Base-by-base conservation (phyloP, 2,888 invertebrate species). In the Pomacea canaliculata region DNA sequence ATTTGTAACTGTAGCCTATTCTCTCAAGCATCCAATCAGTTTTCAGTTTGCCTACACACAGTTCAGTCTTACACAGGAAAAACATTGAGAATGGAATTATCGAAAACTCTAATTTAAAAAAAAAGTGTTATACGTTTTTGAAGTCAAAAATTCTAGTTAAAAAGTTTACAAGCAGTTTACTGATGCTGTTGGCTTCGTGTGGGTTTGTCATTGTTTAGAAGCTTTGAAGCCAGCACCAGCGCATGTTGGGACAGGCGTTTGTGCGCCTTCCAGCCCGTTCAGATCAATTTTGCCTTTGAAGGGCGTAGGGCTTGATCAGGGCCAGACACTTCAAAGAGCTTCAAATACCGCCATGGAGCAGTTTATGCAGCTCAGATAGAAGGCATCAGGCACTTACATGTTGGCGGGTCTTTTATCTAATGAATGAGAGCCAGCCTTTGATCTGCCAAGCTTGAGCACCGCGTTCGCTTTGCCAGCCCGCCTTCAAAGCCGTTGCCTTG, bases 311-410 rank as follows among this genome's bases (percentile, higher is more conserved):
- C 76, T 69, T 75, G 68, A 72, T 72, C 79, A 69, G 67, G 70
- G 73, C 69, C 69, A 70, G 73, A 71, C 66, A 73, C 76, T 76
- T 76, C 77, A 79, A 79, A 79, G 72, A 75, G 71, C 76, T 73
- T 68, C 70, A 70, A 72, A 68, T 77, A 73, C 76, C 76, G 69
- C 79, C 76, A 76, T 76, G 77, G 78, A 80, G 78, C 78, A 80
- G 74, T 80, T 80, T 80, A 76, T 80, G 79, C 78, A 71, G 73
- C 73, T 70, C 71, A 78, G 76, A 80, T 80, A 80, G 78, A 78
- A 78, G 76, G 73, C 76, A 71, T 77, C 71, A 76, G 74, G 73
- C 79, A 79, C 79, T 79, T 79, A 73, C 76, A 76, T 71, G 71
- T 76, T 70, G 79, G 68, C 70, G 71, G 70, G 69, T 73, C 73